A percentile compares a stretch with the other conserved stretches of the same genome.
Evolutionary conservation across 2,113 vertebrate species (phyloP).

Genomic region (Nothocercus nigrocapillus): DNA sequence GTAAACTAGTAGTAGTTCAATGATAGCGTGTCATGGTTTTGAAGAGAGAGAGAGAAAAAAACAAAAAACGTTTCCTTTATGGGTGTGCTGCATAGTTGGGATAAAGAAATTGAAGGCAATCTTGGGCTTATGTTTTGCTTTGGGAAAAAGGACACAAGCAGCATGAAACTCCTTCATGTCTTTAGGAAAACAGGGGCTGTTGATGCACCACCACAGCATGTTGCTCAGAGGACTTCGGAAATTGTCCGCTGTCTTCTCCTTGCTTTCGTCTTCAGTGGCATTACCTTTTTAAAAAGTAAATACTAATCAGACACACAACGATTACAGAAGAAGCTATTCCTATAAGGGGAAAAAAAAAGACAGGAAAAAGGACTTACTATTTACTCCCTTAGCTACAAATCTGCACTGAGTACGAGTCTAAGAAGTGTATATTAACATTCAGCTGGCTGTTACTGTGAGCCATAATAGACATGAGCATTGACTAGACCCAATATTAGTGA

Average conservation of each 20-base stretch:
- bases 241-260: not conserved
- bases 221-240: accelerated
- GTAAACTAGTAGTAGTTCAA: not conserved
- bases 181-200: not conserved
- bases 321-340: not conserved
- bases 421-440: constrained; percentile 50
- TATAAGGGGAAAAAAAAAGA: not conserved
- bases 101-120: not conserved
- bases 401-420: not conserved
- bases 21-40: accelerated
- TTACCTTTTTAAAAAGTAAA: not conserved
- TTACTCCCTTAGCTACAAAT: constrained; percentile 15
- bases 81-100: not conserved
- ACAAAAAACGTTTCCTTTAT: not conserved
- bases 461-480: constrained; percentile 72
- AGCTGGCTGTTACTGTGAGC: constrained; percentile 53
- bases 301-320: not conserved
- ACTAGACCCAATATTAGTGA: constrained; percentile 82
- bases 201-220: accelerated
- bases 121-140: not conserved
- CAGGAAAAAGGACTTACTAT: not conserved
- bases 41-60: not conserved
- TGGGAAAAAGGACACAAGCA: not conserved
- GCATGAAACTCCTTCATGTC: not conserved
- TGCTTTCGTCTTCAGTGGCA: not conserved